Percentiles rank a stretch among this genome's conserved stretches.
These are phyloP conservation scores for Characodon lateralis DNA, from an alignment of 2,797 vertebrate species.

Conservation along the genomic window DNA sequence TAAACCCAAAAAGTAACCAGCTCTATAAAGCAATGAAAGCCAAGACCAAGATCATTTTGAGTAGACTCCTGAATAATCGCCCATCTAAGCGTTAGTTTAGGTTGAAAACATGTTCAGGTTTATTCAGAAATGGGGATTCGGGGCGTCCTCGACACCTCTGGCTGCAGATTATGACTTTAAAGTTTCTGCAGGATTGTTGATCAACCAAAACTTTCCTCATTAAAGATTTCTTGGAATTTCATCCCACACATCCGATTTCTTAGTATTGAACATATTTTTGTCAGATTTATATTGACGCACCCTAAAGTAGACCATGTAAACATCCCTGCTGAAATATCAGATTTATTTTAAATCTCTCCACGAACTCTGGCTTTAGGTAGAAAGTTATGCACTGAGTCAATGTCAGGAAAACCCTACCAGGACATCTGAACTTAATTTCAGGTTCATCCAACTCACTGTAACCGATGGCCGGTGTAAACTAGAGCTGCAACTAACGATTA, in stretches of 20 bases:
- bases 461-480: no score
- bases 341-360: neutral
- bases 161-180: neutral
- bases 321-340: no score
- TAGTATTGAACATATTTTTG: no score
- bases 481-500: no score
- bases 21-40: constrained; percentile 7
- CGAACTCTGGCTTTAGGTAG: neutral
- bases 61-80: constrained; percentile 21
- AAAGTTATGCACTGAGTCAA: neutral
- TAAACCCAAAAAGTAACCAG: constrained; percentile 53
- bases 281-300: no score
- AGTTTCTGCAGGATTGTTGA: no score
- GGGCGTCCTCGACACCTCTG: no score
- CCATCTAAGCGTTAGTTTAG: neutral
- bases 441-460: no score
- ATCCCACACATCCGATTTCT: no score
- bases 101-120: neutral
- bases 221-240: no score
- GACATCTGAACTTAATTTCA: neutral
- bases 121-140: neutral
- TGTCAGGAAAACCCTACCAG: neutral
- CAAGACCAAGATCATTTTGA: constrained; percentile 41
- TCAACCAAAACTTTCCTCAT: no score
- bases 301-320: no score